phyloP scores from a whole-genome alignment of 2,113 vertebrate genomes.

The Amphiprion ocellaris region DNA sequence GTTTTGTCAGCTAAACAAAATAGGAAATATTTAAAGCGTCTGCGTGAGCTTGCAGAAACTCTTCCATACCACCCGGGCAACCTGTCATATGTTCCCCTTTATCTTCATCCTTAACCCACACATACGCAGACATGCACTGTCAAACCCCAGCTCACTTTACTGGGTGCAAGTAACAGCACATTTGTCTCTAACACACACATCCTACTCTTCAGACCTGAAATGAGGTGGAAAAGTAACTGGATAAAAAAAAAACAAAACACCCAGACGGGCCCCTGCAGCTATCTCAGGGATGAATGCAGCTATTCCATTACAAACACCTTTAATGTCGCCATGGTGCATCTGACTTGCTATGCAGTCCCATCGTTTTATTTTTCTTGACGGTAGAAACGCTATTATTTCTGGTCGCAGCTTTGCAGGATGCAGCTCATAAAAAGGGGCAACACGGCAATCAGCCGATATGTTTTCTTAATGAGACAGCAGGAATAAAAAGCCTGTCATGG shows the following conservation, averaged over 20 bases:
- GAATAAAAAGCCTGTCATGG: slow-evolving; percentile 21
- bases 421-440: slow-evolving; percentile 24
- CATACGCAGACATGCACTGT: slow-evolving; percentile 17
- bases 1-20: slow-evolving; percentile 50
- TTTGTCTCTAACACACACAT: slow-evolving; percentile 19
- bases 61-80: slow-evolving; percentile 1
- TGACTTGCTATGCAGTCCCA: slow-evolving; percentile 46
- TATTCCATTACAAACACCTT: slow-evolving; percentile 76
- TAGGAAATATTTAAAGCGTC: slow-evolving; percentile 33
- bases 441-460: slow-evolving; percentile 29
- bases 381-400: slow-evolving; percentile 42
- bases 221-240: slow-evolving; percentile 73
- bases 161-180: slow-evolving; percentile 3
- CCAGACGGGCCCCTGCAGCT: slow-evolving; percentile 64
- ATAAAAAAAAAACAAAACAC: neutral
- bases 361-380: slow-evolving; percentile 53
- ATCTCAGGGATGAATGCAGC: slow-evolving; percentile 68
- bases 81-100: slow-evolving; percentile 36
- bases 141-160: neutral
- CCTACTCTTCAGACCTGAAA: slow-evolving; percentile 70
- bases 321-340: slow-evolving; percentile 62
- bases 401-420: slow-evolving; percentile 30
- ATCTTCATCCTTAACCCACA: slow-evolving; percentile 44
- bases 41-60: slow-evolving; percentile 16
- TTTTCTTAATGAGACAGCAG: slow-evolving; percentile 45